These are phyloP conservation scores for Mormoops blainvillei DNA, from an alignment of 2,113 vertebrate species.

Conservation along the genomic window DNA sequence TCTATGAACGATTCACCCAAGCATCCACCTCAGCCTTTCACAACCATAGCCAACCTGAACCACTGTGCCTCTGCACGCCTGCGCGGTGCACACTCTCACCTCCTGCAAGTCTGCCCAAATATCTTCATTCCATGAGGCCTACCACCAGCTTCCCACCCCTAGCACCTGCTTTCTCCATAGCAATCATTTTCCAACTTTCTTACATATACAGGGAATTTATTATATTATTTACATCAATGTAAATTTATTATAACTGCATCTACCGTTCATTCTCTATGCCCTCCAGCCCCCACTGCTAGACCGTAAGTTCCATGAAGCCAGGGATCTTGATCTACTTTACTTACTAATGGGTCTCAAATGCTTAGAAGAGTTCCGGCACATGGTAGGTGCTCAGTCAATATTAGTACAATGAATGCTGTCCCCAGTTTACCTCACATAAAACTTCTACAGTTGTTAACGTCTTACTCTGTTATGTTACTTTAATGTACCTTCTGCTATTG, in stretches of 20 bases:
- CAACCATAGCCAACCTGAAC: background rate
- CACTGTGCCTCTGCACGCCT: background rate
- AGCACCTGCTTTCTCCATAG: background rate
- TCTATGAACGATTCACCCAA: background rate
- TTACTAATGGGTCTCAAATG: background rate
- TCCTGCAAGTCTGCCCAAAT: background rate
- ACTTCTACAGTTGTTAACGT: background rate
- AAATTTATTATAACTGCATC: background rate
- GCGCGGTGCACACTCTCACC: fast-evolving
- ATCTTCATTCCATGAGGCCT: no score
- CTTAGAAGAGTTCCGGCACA: background rate
- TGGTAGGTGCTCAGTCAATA: background rate
- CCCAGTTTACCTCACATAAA: background rate
- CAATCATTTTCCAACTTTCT: background rate
- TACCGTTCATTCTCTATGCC: background rate
- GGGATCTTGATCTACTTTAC: background rate
- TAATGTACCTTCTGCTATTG: background rate
- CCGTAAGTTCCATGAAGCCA: background rate
- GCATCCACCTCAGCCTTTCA: background rate
- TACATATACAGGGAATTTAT: background rate
- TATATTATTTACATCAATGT: background rate
- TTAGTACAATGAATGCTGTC: background rate
- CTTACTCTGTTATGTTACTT: background rate
- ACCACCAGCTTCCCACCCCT: background rate
- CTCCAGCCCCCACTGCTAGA: background rate